A percentile compares a stretch with the other conserved stretches of the same genome.
phyloP scores from a whole-genome alignment of 37 sponge, comb jelly and placozoan genomes.

The Oopsacas minuta region DNA sequence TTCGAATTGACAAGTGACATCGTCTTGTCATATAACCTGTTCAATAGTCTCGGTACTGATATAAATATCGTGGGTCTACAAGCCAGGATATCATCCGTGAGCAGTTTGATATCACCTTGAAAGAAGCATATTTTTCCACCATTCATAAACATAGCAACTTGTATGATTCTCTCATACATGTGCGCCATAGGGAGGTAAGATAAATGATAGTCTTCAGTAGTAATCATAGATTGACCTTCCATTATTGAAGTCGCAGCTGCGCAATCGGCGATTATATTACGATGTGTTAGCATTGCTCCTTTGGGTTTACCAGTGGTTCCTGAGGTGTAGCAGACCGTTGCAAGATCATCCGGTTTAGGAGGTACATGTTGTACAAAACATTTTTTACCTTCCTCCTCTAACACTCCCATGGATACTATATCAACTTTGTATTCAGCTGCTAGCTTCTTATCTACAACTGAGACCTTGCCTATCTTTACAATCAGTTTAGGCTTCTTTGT shows the following conservation, averaged over 20 bases:
- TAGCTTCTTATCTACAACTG: not conserved
- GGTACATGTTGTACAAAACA: not conserved
- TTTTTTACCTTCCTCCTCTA: not conserved
- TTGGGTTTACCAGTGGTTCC: constrained; percentile 87
- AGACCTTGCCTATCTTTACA: not conserved
- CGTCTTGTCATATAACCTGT: constrained; percentile 86
- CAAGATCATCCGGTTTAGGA: constrained; percentile 41
- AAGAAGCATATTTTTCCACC: constrained; percentile 68
- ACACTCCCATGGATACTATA: not conserved
- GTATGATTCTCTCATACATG: constrained; percentile 62
- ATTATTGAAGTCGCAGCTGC: constrained; percentile 18
- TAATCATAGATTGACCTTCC: not conserved
- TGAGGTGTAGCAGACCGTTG: constrained; percentile 90
- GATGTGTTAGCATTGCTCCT: constrained; percentile 77
- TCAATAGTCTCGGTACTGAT: constrained; percentile 78
- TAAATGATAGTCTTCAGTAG: constrained; percentile 51
- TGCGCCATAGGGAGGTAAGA: constrained; percentile 96
- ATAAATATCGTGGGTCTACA: constrained; percentile 80
- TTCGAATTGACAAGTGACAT: constrained; percentile 4
- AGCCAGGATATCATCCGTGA: constrained; percentile 58
- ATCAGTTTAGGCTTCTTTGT: not conserved
- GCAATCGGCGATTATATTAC: constrained; percentile 38
- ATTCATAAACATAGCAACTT: constrained; percentile 30
- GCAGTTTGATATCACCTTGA: constrained; percentile 72
- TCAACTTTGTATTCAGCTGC: not conserved